Evolutionary conservation across 2,797 vertebrate species (phyloP).

Genomic region (Gymnodraco acuticeps): DNA sequence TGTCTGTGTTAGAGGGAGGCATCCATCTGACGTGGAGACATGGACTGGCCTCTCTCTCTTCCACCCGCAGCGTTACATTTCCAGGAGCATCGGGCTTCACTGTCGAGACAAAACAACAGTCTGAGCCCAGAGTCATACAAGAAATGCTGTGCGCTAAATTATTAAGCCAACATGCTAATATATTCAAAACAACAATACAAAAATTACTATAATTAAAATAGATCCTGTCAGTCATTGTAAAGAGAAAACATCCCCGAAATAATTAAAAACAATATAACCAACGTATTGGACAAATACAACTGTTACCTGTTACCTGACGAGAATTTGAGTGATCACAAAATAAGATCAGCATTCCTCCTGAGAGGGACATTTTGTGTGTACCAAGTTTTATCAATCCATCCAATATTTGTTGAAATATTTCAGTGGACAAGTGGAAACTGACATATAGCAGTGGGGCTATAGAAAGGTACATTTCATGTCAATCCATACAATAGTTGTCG

Average conservation of each 20-base stretch:
- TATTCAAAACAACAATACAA: not conserved
- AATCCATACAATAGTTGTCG: not conserved
- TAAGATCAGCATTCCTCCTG: not conserved
- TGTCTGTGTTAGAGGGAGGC: conserved; percentile 82
- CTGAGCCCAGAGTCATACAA: not conserved
- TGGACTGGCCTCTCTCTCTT: conserved; percentile 67
- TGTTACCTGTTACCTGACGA: not conserved
- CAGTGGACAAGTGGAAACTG: not conserved
- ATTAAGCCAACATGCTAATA: not conserved
- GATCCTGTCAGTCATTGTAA: too few species aligned
- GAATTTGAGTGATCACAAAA: not conserved
- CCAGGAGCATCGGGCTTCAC: conserved; percentile 90
- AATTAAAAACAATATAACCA: not conserved
- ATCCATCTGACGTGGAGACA: conserved; percentile 87
- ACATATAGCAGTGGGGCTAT: too few species aligned
- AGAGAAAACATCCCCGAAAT: too few species aligned
- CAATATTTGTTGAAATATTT: not conserved
- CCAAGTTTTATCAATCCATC: not conserved
- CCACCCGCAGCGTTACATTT: conserved; percentile 87
- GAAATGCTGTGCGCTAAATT: not conserved
- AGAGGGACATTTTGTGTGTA: not conserved
- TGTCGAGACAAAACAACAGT: conserved; percentile 61
- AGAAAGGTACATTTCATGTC: not conserved
- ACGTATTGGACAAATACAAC: not conserved
- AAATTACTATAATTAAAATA: not conserved